Evolutionary conservation across 2,888 invertebrate genomes (phyloP), one percentile per base, ranked within the genome.

Genomic region (Laspeyria flexula): DNA sequence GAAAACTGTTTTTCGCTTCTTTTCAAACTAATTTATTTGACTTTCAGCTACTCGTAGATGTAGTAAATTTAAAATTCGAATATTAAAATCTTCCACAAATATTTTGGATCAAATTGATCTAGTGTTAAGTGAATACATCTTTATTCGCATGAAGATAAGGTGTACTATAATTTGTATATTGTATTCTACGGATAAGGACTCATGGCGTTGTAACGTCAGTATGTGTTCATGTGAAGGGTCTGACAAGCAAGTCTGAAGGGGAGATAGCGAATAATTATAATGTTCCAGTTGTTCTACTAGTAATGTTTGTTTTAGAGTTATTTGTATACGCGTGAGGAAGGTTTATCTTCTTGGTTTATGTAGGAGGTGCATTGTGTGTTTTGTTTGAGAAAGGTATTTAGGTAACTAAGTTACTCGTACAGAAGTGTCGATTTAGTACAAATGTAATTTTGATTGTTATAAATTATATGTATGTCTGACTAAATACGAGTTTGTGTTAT

Each of bases 261-360:
- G 37, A 55, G 53, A 62, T 49, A 61, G 31, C 43, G 45, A 55
- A 43, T 61, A 60, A 63, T 68, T 60, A 68, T 42, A 46, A 61
- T 29, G 58, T 65, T 47, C 51, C 40, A 40, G 39, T 65, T 38
- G 39, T 40, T 44, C 18, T 38, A 43, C 48, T 46, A 55, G 51
- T 55, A 46, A 57, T 65, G 60, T 61, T 57, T 43, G 15, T 43
- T 33, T 18, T 23, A 33, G 15, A 44, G 51, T 58, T 46, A 50
- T 53, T 41, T 50, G 30, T 40, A n/a, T 38, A 46, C 12, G n/a
- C 31, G 12, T 30, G 18, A 33, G 12, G 30, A 7, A 23, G 18
- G 29, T 21, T 37, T 12, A 44, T 6, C 25, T 29, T 13, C 13
- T 18, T 29, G 29, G 7, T 43, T 9, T 29, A 12, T 21, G 9